Conservation (phyloP, 2,797 vertebrate species). For the Tapirus indicus region DNA sequence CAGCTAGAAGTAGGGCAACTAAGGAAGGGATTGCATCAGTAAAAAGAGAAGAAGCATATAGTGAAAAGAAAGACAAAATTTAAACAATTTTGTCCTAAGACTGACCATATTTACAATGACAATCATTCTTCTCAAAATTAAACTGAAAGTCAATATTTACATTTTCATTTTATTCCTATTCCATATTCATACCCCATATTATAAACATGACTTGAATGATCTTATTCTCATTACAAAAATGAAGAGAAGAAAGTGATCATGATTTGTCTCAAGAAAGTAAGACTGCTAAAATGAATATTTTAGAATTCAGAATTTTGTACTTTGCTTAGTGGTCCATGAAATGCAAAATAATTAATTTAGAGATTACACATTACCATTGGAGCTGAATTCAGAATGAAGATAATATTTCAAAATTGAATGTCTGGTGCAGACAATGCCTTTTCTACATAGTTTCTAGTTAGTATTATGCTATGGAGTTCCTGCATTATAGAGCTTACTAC, state of each 20-base stretch:
- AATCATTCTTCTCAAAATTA: background rate
- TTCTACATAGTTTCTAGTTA: background rate
- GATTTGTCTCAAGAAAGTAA: conserved; percentile 47
- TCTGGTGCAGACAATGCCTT: background rate
- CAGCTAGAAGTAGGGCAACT: background rate
- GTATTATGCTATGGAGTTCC: background rate
- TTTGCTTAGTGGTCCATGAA: conserved; percentile 30
- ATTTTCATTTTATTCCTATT: background rate
- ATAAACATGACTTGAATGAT: background rate
- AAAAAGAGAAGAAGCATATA: background rate
- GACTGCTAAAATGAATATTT: background rate
- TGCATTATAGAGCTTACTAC: background rate
- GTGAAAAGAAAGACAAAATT: background rate
- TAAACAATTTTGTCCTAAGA: background rate
- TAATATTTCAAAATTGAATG: background rate
- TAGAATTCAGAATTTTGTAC: conserved; percentile 34
- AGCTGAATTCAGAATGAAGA: background rate
- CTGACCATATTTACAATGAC: background rate
- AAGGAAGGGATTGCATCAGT: background rate
- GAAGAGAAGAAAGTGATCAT: background rate
- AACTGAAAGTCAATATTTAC: background rate
- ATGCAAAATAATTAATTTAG: conserved; percentile 58
- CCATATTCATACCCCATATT: background rate
- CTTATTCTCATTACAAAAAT: conserved; percentile 19
- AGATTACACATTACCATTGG: background rate